Evolutionary conservation across 2,888 invertebrate genomes (phyloP), one percentile per base, ranked within the genome.

Genomic region (Orgyia antiqua): DNA sequence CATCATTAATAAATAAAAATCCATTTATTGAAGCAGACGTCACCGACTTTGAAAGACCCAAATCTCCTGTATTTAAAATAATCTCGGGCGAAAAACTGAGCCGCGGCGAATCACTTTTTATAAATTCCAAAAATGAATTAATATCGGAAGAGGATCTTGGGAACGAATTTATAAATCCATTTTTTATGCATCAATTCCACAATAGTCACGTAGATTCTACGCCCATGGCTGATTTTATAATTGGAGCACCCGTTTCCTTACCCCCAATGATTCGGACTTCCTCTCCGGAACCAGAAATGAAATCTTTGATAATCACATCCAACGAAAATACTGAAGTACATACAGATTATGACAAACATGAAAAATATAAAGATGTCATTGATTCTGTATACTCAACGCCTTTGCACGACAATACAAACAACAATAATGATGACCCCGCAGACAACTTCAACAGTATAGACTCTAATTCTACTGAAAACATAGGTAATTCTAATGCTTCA

Each of bases 201-300:
- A 54, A 51, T n/a, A 47, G 36, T 19, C 26, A 58, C 25, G 48
- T 51, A 30, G 62, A 64, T 27, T 48, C 55, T 31, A 38, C 54
- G 19, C 72, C 69, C 0, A 50, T 67, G 10, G 61, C 82, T n/a
- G 80, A 87, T 48, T 87, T 87, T 46, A 83, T 80, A 17, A 87
- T 87, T 36, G 87, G 87, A 21, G 87, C 86, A 24, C 87, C 87
- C n/a, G 87, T 87, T 18, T 84, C 86, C 19, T 59, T 84, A 9
- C 82, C 83, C 11, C 79, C 78, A 4, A 55, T 76, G 18, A 45
- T 80, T 28, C 72, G 68, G 52, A 58, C 68, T 4, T 45, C 72
- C 12, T 63, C 79, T 19, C 75, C 77, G 24, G 72, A 76, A 38
- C 69, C 72, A 27, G 51, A 61, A 32, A 62, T 71, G 42, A 67